Conservation (phyloP, 2,888 invertebrate genomes). For the Pandemis cinnamomeana region DNA sequence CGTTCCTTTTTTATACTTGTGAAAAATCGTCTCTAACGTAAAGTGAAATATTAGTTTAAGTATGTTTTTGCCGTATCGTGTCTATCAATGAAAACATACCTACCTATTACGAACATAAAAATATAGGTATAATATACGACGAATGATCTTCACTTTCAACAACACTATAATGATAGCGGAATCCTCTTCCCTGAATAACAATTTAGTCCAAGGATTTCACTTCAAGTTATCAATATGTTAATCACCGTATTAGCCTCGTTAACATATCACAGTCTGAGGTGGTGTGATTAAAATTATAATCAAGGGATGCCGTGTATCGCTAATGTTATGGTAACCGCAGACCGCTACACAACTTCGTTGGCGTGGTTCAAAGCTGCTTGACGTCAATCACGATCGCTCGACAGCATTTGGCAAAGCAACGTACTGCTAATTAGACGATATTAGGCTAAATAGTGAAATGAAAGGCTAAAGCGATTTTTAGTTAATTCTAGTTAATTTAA, state of each 20-base stretch:
- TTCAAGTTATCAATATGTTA: slow-evolving; percentile 16
- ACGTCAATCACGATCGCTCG: slow-evolving; percentile 5
- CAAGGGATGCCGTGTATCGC: not conserved
- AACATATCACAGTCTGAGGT: slow-evolving; percentile 6
- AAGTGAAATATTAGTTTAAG: too few relatives aligned
- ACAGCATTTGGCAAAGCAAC: slow-evolving; percentile 2
- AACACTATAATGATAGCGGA: not conserved
- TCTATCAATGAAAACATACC: too few relatives aligned
- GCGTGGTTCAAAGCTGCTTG: not conserved
- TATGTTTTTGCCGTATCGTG: too few relatives aligned
- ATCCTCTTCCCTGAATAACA: not conserved
- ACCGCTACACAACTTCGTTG: not conserved
- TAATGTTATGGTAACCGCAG: slow-evolving; percentile 4
- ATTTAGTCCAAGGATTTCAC: not conserved
- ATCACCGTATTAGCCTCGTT: slow-evolving; percentile 19
- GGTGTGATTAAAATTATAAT: slow-evolving; percentile 20
- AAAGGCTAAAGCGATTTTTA: not conserved
- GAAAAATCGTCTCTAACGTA: too few relatives aligned
- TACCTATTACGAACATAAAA: too few relatives aligned
- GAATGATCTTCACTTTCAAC: not conserved
- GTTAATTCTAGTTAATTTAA: not conserved
- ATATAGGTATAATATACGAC: too few relatives aligned
- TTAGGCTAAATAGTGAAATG: not conserved
- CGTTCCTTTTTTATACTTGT: too few relatives aligned
- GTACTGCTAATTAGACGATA: not conserved